phyloP scores from a whole-genome alignment of 1,140 invertebrate species.

The Anagrus nilaparvatae region DNA sequence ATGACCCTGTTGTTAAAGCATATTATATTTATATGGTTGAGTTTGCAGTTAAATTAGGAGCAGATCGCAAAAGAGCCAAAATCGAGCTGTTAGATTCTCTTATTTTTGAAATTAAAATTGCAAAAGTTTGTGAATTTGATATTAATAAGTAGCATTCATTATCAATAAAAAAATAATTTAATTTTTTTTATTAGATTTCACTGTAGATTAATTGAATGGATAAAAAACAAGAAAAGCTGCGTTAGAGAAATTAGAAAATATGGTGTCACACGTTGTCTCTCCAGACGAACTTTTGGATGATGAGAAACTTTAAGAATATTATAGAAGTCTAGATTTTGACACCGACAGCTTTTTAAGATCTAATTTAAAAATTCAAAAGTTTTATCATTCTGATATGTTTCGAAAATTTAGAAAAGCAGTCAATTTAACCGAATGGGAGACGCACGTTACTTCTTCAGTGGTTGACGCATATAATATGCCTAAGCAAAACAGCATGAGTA shows the following conservation, averaged over 20 bases:
- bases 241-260: conserved; percentile 45
- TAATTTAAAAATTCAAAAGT: conserved; percentile 49
- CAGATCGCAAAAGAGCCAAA: too few species aligned
- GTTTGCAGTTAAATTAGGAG: too few species aligned
- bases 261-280: conserved; percentile 47
- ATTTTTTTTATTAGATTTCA: too few species aligned
- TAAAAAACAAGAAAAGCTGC: conserved; percentile 48
- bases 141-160: too few species aligned
- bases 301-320: conserved; percentile 43
- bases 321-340: conserved; percentile 45
- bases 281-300: conserved; percentile 49
- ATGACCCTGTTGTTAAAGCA: not conserved
- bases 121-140: too few species aligned
- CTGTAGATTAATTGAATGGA: conserved; percentile 58
- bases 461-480: conserved; percentile 61
- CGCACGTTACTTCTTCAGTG: conserved; percentile 51
- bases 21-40: not conserved
- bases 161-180: too few species aligned
- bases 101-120: too few species aligned
- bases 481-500: conserved; percentile 57
- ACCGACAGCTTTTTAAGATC: conserved; percentile 40
- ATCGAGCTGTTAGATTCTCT: too few species aligned
- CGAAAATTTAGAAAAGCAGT: conserved; percentile 49
- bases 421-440: conserved; percentile 59
- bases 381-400: conserved; percentile 51